phyloP scores from a whole-genome alignment of 1,140 invertebrate species.

The Thaumatotibia leucotreta region DNA sequence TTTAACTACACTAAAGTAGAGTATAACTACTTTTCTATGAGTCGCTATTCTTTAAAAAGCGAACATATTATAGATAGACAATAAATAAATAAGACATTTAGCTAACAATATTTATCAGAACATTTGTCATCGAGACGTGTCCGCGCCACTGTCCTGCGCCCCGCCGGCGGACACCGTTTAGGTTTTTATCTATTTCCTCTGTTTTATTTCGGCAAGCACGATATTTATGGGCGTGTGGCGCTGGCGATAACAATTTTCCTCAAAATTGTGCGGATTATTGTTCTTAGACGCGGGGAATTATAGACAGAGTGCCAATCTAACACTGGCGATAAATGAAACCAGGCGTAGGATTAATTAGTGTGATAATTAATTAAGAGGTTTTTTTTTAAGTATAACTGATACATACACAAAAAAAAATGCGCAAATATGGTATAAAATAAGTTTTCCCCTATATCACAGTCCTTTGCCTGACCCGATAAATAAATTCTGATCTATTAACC shows the following conservation, averaged over 20 bases:
- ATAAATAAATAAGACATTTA: neutral
- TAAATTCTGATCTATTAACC: slow-evolving; percentile 23
- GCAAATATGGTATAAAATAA: too few relatives aligned
- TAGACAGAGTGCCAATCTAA: too few relatives aligned
- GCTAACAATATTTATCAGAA: slow-evolving; percentile 9
- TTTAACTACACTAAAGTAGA: too few relatives aligned
- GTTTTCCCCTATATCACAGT: too few relatives aligned
- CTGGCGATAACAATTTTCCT: slow-evolving; percentile 66
- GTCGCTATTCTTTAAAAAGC: too few relatives aligned
- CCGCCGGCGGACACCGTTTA: slow-evolving; percentile 46
- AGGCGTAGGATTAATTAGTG: too few relatives aligned
- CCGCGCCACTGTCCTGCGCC: slow-evolving; percentile 30
- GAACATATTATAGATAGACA: neutral
- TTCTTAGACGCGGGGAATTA: slow-evolving; percentile 59
- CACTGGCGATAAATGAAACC: too few relatives aligned
- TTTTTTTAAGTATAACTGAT: too few relatives aligned
- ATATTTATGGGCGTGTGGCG: slow-evolving; percentile 67
- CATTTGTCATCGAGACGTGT: slow-evolving; percentile 44
- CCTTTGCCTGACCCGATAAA: slow-evolving; percentile 50
- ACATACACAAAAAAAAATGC: too few relatives aligned
- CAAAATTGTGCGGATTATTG: slow-evolving; percentile 68
- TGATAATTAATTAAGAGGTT: too few relatives aligned
- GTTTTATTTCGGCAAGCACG: slow-evolving; percentile 53
- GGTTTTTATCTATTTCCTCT: slow-evolving; percentile 67
- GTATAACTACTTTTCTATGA: too few relatives aligned